phyloP scores from a whole-genome alignment of 2,888 invertebrate genomes.

The Anthrax anthrax region DNA sequence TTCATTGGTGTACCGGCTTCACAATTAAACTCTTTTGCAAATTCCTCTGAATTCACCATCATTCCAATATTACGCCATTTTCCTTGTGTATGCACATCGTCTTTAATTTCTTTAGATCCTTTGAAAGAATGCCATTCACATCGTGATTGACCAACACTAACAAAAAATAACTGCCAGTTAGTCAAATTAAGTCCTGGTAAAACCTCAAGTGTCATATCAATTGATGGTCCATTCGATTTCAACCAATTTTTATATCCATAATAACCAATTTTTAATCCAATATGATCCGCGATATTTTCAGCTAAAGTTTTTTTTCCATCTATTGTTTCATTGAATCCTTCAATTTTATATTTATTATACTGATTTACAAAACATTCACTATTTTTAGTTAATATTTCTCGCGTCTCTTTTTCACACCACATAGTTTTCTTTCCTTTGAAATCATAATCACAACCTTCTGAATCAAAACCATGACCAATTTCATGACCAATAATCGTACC shows the following conservation, averaged over 20 bases:
- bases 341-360: neutral
- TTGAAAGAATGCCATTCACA: neutral
- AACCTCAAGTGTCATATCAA: no score
- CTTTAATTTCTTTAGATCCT: neutral
- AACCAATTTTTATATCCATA: constrained; percentile 1
- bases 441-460: neutral
- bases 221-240: neutral
- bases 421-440: neutral
- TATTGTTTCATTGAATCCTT: no score
- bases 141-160: no score
- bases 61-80: constrained; percentile 2
- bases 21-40: no score
- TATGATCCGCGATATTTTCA: no score
- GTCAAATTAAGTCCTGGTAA: neutral
- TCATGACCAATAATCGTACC: constrained; percentile 2
- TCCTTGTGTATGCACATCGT: neutral
- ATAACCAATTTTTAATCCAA: neutral
- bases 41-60: no score
- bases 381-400: neutral
- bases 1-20: no score
- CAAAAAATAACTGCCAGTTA: constrained; percentile 1
- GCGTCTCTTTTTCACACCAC: neutral
- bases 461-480: constrained; percentile 4
- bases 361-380: constrained; percentile 1
- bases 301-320: no score